These are phyloP conservation scores for Chironomus striatipennis DNA, from an alignment of 1,140 invertebrate genomes.

Conservation along the genomic window DNA sequence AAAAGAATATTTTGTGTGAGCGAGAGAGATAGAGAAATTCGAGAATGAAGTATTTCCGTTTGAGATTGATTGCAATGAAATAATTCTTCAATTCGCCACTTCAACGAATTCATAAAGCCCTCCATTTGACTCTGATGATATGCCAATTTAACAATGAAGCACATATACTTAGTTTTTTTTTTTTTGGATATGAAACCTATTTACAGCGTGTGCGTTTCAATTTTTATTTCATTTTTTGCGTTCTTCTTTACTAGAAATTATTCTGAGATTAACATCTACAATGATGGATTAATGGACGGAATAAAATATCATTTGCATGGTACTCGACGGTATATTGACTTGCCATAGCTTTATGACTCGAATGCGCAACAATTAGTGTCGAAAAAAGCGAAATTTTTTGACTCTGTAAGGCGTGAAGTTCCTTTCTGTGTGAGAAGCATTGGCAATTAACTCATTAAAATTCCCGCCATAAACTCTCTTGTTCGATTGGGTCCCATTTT, in stretches of 20 bases:
- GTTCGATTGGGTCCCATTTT: background rate
- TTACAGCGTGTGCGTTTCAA: background rate
- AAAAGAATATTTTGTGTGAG: background rate
- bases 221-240: no score
- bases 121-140: background rate
- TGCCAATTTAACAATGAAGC: background rate
- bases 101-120: background rate
- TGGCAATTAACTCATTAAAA: background rate
- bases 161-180: background rate
- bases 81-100: background rate
- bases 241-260: background rate
- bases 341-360: no score
- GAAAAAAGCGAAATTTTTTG: no score
- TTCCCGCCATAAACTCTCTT: background rate
- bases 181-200: no score
- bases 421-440: background rate
- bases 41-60: constrained; percentile 4
- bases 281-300: no score
- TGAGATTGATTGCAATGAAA: background rate
- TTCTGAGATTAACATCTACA: no score
- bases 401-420: background rate
- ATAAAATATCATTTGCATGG: no score
- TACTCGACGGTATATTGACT: no score
- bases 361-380: background rate
- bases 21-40: background rate